phyloP scores from a whole-genome alignment of 1,140 invertebrate species.

The Nephila pilipes region DNA sequence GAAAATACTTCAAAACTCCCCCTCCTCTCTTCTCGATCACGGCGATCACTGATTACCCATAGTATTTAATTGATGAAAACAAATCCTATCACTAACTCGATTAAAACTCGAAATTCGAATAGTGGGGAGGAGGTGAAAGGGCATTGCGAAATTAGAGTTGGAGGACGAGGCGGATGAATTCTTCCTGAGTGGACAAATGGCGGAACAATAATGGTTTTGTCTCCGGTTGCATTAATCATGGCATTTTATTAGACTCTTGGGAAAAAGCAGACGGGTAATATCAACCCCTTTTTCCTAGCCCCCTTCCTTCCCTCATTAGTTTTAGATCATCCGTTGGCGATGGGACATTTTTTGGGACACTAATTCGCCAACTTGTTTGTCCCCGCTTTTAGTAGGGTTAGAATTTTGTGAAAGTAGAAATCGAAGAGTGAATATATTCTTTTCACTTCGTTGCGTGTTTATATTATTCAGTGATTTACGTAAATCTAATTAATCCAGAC shows the following conservation, averaged over 20 bases:
- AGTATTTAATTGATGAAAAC: constrained; percentile 46
- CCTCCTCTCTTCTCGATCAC: neutral
- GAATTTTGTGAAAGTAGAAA: neutral
- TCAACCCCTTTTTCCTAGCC: neutral
- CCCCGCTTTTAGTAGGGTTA: neutral
- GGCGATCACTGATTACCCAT: constrained; percentile 49
- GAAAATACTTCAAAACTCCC: neutral
- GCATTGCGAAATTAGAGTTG: constrained; percentile 31
- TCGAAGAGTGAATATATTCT: neutral
- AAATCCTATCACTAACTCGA: constrained; percentile 63
- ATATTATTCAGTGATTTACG: too few relatives aligned
- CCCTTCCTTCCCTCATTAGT: constrained; percentile 21
- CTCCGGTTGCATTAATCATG: constrained; percentile 58
- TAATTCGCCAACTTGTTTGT: neutral
- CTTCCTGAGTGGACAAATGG: constrained; percentile 45
- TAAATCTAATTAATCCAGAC: neutral
- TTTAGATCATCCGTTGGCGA: neutral
- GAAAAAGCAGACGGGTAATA: constrained; percentile 55
- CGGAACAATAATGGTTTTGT: constrained; percentile 58
- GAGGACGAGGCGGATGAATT: neutral
- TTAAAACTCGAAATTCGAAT: constrained; percentile 49
- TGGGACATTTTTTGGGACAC: neutral
- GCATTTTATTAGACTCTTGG: constrained; percentile 45
- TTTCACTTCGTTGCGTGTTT: too few relatives aligned
- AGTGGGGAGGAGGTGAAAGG: neutral